A percentile compares a stretch with the other conserved stretches of the same genome.
Evolutionary conservation across 2,888 invertebrate species (phyloP).

Genomic region (Chouioia cunea): DNA sequence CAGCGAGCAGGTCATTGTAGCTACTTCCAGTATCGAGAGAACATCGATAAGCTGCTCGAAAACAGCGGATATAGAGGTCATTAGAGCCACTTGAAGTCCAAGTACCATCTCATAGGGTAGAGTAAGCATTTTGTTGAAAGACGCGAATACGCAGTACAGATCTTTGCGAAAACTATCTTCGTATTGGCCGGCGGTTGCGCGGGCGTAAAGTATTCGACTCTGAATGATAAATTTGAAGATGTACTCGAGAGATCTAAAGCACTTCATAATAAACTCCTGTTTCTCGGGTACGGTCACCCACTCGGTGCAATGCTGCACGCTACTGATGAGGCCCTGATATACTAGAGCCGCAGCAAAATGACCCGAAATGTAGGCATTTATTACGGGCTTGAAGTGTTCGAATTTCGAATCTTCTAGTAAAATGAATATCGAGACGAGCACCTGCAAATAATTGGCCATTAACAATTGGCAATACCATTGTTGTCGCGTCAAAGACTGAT

Average conservation of each 20-base stretch:
- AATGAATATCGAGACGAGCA: conserved; percentile 92
- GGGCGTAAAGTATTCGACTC: conserved; percentile 84
- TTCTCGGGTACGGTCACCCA: conserved; percentile 88
- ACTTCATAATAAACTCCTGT: conserved; percentile 90
- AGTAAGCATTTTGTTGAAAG: conserved; percentile 82
- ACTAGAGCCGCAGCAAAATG: conserved; percentile 96
- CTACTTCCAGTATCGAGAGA: conserved; percentile 81
- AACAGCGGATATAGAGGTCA: conserved; percentile 86
- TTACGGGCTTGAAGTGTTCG: conserved; percentile 93
- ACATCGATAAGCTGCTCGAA: conserved; percentile 85
- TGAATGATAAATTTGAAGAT: conserved; percentile 94
- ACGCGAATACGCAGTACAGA: conserved; percentile 83
- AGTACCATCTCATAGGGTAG: conserved; percentile 81
- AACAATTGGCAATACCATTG: no score
- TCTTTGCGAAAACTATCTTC: conserved; percentile 89
- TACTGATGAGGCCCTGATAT: conserved; percentile 90
- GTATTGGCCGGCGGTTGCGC: conserved; percentile 89
- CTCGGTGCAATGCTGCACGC: conserved; percentile 91
- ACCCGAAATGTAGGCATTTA: conserved; percentile 93
- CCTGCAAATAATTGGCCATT: no score
- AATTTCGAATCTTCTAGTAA: conserved; percentile 91
- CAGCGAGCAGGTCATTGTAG: conserved; percentile 84
- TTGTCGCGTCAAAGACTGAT: no score
- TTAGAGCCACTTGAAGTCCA: conserved; percentile 84
- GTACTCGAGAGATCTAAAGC: conserved; percentile 90